Evolutionary conservation across 2,797 vertebrate species (phyloP).

Genomic region (Lepidocolaptes lacrymiger): DNA sequence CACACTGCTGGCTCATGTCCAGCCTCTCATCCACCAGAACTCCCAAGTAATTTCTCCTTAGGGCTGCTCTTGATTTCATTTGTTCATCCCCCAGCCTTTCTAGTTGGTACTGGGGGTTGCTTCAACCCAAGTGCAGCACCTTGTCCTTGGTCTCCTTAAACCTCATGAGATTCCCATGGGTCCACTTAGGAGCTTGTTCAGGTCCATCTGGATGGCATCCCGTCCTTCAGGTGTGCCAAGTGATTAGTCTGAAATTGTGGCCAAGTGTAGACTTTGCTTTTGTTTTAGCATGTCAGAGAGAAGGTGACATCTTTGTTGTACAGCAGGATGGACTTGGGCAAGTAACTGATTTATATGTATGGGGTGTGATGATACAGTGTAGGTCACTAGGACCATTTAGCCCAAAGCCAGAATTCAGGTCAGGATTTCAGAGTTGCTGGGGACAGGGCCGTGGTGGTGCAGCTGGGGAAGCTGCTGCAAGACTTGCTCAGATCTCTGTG

Average conservation of each 20-base stretch:
- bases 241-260: neutral
- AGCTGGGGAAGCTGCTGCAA: neutral
- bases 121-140: neutral
- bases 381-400: neutral
- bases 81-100: neutral
- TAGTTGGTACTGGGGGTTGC: rapidly evolving
- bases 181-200: neutral
- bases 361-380: neutral
- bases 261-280: neutral
- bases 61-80: rapidly evolving
- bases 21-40: neutral
- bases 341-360: neutral
- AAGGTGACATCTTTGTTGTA: neutral
- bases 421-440: neutral
- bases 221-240: neutral
- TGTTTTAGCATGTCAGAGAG: neutral
- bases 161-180: neutral
- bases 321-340: neutral
- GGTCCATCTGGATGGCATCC: neutral
- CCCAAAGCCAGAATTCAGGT: neutral
- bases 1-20: neutral
- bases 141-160: neutral
- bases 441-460: neutral
- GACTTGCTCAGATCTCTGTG: neutral
- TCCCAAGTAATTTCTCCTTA: neutral